Evolutionary conservation across 2,888 invertebrate genomes (phyloP), one percentile per base, ranked within the genome.

Genomic region (Tinea trinotella): DNA sequence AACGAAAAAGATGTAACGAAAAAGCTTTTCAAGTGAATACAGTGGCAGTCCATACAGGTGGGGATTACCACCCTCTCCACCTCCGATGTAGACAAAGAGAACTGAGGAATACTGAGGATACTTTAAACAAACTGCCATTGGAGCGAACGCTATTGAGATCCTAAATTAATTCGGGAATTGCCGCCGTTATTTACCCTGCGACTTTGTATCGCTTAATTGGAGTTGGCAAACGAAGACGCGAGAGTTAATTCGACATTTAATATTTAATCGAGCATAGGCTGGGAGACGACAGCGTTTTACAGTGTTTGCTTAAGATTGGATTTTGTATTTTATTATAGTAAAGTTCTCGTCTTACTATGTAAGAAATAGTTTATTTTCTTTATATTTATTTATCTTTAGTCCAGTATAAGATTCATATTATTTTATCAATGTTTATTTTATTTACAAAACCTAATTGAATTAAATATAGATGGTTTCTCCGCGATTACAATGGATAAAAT

Each of bases 171-270:
- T 76, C 73, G 66, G 57, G 64, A 64, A 60, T n/a, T 63, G 64
- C 56, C 60, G 62, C 66, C 67, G 70, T 79, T 84, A 83, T 84
- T 84, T 84, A 84, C 83, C 73, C 65, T 79, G 74, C 60, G 76
- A 80, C 80, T 82, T 79, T 84, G 81, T 80, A 65, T 20, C 81
- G 76, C 76, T 80, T 84, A 84, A 85, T 84, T 83, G 83, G 77
- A 77, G 78, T 72, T 74, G 71, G 65, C 71, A 68, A 62, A 68
- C 62, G 71, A 81, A 79, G 79, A 80, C 78, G 69, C 66, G 74
- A 34, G 74, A 71, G 78, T 82, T 84, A 84, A 85, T 84, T 84
- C 81, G 73, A 65, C 72, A 69, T 74, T 85, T 81, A 83, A 85
- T 84, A 82, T 78, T 85, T 83, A 84, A 85, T 82, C 66, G 70